phyloP scores from a whole-genome alignment of 2,113 vertebrate genomes.

The Tachysurus fulvidraco region DNA sequence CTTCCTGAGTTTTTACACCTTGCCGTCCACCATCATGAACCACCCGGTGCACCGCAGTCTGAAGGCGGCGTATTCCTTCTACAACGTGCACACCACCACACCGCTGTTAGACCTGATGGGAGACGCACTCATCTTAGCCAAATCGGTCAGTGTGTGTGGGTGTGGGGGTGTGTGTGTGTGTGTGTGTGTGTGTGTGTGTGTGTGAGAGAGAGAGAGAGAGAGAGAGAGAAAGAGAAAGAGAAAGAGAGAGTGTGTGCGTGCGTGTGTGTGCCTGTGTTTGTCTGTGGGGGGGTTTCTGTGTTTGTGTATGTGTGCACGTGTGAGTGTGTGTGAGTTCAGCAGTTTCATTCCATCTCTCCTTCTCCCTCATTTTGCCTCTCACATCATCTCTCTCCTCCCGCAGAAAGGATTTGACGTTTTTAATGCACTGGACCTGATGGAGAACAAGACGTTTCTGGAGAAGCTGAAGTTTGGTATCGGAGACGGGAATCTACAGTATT shows the following conservation, averaged over 20 bases:
- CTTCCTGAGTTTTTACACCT: slow-evolving; percentile 95
- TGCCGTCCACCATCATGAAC: slow-evolving; percentile 99
- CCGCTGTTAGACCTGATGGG: slow-evolving; percentile 95
- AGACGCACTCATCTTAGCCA: slow-evolving; percentile 93
- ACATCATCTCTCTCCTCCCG: not conserved
- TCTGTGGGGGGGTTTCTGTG: not conserved
- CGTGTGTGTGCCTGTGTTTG: not conserved
- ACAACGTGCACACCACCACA: slow-evolving; percentile 95
- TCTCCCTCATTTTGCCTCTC: not conserved
- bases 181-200: not conserved
- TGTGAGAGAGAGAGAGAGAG: too few species aligned
- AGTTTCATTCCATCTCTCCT: not conserved
- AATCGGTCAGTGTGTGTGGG: slow-evolving; percentile 78
- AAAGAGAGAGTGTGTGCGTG: not conserved
- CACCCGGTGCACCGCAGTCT: slow-evolving; percentile 95
- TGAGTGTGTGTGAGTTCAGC: not conserved
- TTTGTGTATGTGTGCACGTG: not conserved
- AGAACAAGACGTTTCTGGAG: slow-evolving; percentile 98
- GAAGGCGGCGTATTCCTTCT: slow-evolving; percentile 98
- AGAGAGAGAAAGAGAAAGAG: too few species aligned
- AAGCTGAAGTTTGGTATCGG: slow-evolving; percentile 99
- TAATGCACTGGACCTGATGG: slow-evolving; percentile 99
- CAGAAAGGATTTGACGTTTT: slow-evolving; percentile 99
- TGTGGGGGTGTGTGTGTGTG: not conserved
- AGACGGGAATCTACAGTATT: slow-evolving; percentile 99